phyloP scores from a whole-genome alignment of 92 coral and sea anemone species.

The Pocillopora grandis region DNA sequence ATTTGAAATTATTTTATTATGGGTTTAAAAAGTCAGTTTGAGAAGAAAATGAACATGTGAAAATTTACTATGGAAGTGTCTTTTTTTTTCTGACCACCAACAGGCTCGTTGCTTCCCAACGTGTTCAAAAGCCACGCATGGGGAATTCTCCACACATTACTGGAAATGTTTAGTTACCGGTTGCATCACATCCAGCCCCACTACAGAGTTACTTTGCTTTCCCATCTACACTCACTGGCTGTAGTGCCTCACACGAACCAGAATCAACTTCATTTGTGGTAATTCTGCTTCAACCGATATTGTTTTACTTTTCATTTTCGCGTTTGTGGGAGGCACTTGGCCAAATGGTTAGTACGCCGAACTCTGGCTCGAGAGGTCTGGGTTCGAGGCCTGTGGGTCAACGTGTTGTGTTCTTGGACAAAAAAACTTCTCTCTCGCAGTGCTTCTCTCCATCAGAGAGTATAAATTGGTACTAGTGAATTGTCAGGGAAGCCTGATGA shows the following conservation, averaged over 20 bases:
- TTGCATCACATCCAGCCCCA: constrained; percentile 91
- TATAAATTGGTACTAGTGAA: too few relatives aligned
- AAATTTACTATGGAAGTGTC: background rate
- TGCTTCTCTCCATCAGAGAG: too few relatives aligned
- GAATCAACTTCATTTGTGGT: constrained; percentile 96
- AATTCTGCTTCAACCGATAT: background rate
- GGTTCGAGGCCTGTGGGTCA: too few relatives aligned
- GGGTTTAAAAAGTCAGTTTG: too few relatives aligned
- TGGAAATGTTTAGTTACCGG: constrained; percentile 97
- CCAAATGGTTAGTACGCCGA: too few relatives aligned
- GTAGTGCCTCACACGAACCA: constrained; percentile 96
- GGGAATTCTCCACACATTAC: constrained; percentile 93
- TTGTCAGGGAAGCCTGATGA: too few relatives aligned
- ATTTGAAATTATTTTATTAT: too few relatives aligned
- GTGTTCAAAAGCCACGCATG: constrained; percentile 95
- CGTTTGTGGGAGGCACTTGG: too few relatives aligned
- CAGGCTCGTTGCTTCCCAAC: constrained; percentile 83
- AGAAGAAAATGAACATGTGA: background rate
- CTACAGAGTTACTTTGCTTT: constrained; percentile 90
- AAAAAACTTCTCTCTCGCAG: too few relatives aligned
- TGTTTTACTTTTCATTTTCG: too few relatives aligned
- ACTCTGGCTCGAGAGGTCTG: too few relatives aligned
- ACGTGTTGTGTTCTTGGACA: too few relatives aligned
- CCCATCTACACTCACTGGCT: constrained; percentile 95
- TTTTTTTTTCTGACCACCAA: background rate